Evolutionary conservation across 1,140 invertebrate genomes (phyloP).

Genomic region (Sycophaga agraensis): DNA sequence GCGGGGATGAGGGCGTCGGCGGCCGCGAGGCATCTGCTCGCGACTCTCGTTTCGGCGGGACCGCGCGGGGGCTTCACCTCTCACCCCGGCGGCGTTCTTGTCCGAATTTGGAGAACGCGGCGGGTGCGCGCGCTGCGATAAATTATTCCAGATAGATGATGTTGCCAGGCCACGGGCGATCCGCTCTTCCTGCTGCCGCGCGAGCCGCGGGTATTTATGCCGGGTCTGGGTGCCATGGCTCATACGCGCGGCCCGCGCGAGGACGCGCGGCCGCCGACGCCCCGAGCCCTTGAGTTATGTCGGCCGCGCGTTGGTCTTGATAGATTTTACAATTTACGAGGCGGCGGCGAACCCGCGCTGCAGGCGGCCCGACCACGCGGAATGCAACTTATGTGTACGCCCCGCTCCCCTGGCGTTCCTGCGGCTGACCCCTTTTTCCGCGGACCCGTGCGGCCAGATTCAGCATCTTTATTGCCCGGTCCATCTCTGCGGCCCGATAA

Average conservation of each 20-base stretch:
- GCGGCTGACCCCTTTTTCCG: no score
- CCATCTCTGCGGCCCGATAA: no score
- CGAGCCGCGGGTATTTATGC: slow-evolving; percentile 55
- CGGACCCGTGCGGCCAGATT: no score
- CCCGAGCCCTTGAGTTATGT: slow-evolving; percentile 53
- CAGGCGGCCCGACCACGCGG: slow-evolving; percentile 29
- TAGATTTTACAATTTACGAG: slow-evolving; percentile 61
- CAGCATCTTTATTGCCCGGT: no score
- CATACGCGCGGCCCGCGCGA: slow-evolving; percentile 38
- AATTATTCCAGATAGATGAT: slow-evolving; percentile 60
- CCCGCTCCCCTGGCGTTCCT: no score
- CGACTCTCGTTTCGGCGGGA: slow-evolving; percentile 1
- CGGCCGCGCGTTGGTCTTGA: slow-evolving; percentile 58
- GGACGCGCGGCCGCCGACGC: slow-evolving; percentile 27
- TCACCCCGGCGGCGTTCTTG: slow-evolving; percentile 42
- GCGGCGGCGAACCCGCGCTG: slow-evolving; percentile 33
- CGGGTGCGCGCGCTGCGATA: slow-evolving; percentile 50
- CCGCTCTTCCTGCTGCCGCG: not conserved
- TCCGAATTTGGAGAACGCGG: slow-evolving; percentile 52
- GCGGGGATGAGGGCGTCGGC: no score
- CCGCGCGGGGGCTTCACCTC: not conserved
- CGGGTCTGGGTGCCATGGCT: slow-evolving; percentile 58
- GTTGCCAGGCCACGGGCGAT: slow-evolving; percentile 50
- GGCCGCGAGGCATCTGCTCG: slow-evolving; percentile 8
- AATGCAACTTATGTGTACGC: slow-evolving; percentile 26